These are phyloP conservation scores for Heliconius hortense DNA, from an alignment of 2,888 invertebrate species.

Conservation along the genomic window DNA sequence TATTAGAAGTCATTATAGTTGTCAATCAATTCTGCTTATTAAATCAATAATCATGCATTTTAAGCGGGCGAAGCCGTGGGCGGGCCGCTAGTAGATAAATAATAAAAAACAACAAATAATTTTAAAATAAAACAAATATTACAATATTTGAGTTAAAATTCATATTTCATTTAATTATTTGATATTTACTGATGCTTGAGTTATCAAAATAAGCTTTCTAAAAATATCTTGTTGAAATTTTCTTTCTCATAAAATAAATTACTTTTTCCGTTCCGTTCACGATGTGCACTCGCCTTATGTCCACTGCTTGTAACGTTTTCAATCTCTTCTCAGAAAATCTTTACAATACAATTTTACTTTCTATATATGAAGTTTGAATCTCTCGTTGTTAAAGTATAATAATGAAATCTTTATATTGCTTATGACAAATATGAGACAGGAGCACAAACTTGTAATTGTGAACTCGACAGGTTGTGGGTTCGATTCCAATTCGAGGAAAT, in stretches of 20 bases:
- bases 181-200: background rate
- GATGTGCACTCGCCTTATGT: background rate
- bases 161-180: background rate
- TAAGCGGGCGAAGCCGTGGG: too few species aligned
- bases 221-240: constrained; percentile 1
- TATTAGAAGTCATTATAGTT: too few species aligned
- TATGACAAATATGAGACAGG: background rate
- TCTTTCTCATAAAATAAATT: background rate
- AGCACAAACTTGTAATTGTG: too few species aligned
- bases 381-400: background rate
- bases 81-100: too few species aligned
- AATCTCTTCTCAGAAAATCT: background rate
- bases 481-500: too few species aligned
- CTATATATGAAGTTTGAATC: background rate
- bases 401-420: background rate
- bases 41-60: too few species aligned
- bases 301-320: background rate
- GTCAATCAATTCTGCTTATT: too few species aligned
- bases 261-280: background rate
- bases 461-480: too few species aligned
- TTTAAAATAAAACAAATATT: background rate
- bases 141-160: background rate
- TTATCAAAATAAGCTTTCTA: background rate
- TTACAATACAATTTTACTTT: background rate
- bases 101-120: background rate